phyloP scores from a whole-genome alignment of 2,113 vertebrate genomes.

The Laticauda laticaudata region DNA sequence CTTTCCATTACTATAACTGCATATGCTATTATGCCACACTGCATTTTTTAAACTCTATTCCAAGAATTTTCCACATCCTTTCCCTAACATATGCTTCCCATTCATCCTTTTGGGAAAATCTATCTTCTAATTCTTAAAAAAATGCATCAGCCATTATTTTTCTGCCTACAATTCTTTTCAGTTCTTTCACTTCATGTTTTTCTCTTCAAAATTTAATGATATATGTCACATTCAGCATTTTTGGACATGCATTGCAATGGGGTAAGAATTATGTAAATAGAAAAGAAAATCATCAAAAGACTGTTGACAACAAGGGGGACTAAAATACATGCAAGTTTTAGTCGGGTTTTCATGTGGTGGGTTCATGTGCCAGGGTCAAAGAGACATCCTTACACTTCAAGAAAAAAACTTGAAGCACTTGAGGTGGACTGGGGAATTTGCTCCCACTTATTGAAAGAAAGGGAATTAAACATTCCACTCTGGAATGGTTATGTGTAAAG shows the following conservation, averaged over 20 bases:
- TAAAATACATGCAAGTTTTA: background rate
- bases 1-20: background rate
- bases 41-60: background rate
- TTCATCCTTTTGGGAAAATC: background rate
- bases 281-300: background rate
- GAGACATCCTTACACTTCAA: background rate
- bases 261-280: background rate
- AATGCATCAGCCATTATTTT: background rate
- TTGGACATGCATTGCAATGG: background rate
- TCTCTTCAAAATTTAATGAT: background rate
- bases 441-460: background rate
- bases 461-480: background rate
- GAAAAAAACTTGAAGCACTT: background rate
- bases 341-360: background rate
- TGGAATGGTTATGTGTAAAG: background rate
- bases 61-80: background rate
- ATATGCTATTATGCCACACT: background rate
- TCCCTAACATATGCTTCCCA: background rate
- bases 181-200: background rate
- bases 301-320: background rate
- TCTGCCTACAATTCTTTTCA: background rate
- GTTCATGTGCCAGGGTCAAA: background rate
- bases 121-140: background rate
- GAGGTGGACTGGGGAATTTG: background rate
- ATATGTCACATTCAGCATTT: background rate